Conservation (phyloP, 2,888 invertebrate genomes). For the Rhyacophila evoluta region DNA sequence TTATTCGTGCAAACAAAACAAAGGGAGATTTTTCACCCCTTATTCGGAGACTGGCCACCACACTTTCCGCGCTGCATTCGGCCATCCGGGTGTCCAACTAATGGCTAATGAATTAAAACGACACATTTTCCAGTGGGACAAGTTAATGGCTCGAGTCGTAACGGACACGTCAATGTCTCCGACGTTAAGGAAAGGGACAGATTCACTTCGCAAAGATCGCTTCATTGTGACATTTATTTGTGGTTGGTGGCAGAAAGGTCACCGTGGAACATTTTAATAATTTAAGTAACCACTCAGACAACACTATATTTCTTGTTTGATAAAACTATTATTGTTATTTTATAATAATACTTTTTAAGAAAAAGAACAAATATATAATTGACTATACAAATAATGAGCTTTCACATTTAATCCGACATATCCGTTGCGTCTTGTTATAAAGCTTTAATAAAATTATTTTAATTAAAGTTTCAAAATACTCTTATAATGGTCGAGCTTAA, state of each 20-base stretch:
- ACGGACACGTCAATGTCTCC: background rate
- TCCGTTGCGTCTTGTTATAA: too few relatives aligned
- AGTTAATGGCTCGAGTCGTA: conserved; percentile 29
- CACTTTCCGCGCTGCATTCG: conserved; percentile 42
- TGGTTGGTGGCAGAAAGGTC: background rate
- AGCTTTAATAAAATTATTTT: too few relatives aligned
- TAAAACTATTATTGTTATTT: too few relatives aligned
- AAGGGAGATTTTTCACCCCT: conserved; percentile 15
- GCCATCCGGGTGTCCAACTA: conserved; percentile 27
- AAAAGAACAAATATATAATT: too few relatives aligned
- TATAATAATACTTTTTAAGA: too few relatives aligned
- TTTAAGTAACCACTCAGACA: too few relatives aligned
- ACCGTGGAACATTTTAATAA: background rate
- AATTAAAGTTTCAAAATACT: too few relatives aligned
- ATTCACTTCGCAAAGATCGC: background rate
- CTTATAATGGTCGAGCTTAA: too few relatives aligned
- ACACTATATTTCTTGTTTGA: too few relatives aligned
- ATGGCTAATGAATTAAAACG: conserved; percentile 52
- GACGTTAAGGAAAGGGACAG: background rate
- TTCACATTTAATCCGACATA: too few relatives aligned
- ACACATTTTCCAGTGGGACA: conserved; percentile 40
- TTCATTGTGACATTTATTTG: background rate
- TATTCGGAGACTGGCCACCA: background rate
- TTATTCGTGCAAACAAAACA: background rate
- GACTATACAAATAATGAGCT: too few relatives aligned